Evolutionary conservation across 2,888 invertebrate species (phyloP).

Genomic region (Timandra comae): DNA sequence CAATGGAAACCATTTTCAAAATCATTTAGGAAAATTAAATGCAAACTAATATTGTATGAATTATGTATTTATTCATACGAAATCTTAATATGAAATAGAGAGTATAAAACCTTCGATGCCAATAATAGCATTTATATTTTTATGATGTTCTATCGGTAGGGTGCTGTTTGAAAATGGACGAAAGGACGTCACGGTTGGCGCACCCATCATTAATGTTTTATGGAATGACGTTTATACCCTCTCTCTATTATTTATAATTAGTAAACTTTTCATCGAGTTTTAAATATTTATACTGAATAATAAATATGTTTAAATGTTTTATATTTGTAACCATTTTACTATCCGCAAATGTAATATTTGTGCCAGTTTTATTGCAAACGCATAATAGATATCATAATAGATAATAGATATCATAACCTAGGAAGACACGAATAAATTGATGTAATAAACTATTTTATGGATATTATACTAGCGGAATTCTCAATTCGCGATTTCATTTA

Average conservation of each 20-base stretch:
- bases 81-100: too few relatives aligned
- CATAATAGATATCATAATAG: conserved; percentile 37
- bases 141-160: conserved; percentile 35
- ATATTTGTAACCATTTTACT: conserved; percentile 42
- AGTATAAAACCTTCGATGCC: too few relatives aligned
- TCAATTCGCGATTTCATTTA: conserved; percentile 23
- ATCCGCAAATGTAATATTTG: conserved; percentile 36
- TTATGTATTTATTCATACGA: too few relatives aligned
- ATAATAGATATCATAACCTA: conserved; percentile 41
- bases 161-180: conserved; percentile 34
- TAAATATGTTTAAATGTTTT: too few relatives aligned
- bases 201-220: conserved; percentile 34
- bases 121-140: conserved; percentile 31
- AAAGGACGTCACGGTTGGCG: conserved; percentile 37
- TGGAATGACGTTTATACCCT: too few relatives aligned
- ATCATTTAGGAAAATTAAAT: too few relatives aligned
- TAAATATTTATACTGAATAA: too few relatives aligned
- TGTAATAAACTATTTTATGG: conserved; percentile 47
- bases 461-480: conserved; percentile 18
- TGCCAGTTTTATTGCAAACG: conserved; percentile 45
- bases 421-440: conserved; percentile 42
- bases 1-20: too few relatives aligned
- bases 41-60: too few relatives aligned
- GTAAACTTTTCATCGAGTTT: too few relatives aligned
- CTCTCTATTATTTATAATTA: too few relatives aligned